Percentiles rank a stretch among this genome's conserved stretches.
Evolutionary conservation across 2,113 vertebrate genomes (phyloP).

Genomic region (Silurus meridionalis): DNA sequence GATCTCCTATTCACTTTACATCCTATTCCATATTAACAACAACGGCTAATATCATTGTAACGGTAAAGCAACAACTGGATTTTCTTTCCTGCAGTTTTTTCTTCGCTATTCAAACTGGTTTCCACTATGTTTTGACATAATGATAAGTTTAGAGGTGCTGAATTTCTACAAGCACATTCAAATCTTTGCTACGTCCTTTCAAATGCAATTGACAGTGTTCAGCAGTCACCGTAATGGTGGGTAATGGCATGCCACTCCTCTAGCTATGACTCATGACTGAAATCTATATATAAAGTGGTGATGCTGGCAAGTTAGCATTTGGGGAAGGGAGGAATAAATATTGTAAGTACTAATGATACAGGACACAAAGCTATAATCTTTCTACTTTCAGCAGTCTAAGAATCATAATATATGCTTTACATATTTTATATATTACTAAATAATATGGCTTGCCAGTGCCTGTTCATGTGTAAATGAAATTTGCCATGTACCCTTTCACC

Average conservation of each 20-base stretch:
- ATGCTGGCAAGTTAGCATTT: constrained; percentile 40
- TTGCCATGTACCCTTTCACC: neutral
- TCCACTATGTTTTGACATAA: neutral
- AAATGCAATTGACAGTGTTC: constrained; percentile 31
- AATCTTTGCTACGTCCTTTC: constrained; percentile 34
- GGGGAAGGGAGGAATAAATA: constrained; percentile 51
- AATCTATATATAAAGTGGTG: constrained; percentile 57
- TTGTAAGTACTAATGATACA: constrained; percentile 53
- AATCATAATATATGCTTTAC: constrained; percentile 49
- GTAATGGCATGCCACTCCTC: constrained; percentile 56
- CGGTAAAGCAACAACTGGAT: neutral
- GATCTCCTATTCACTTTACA: neutral
- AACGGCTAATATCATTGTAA: neutral
- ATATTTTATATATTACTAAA: constrained; percentile 37
- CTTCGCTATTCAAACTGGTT: neutral
- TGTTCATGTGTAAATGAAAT: constrained; percentile 25
- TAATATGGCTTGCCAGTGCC: constrained; percentile 33
- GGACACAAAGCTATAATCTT: constrained; percentile 56
- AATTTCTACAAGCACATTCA: constrained; percentile 25
- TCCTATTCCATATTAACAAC: neutral
- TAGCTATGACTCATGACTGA: constrained; percentile 61
- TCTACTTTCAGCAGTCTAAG: constrained; percentile 55
- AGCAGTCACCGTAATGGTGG: constrained; percentile 39
- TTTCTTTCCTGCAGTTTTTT: neutral
- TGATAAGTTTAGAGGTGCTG: neutral